A percentile compares a stretch with the other conserved stretches of the same genome.
Conservation (phyloP, 2,113 vertebrate genomes). For the Nibea albiflora region DNA sequence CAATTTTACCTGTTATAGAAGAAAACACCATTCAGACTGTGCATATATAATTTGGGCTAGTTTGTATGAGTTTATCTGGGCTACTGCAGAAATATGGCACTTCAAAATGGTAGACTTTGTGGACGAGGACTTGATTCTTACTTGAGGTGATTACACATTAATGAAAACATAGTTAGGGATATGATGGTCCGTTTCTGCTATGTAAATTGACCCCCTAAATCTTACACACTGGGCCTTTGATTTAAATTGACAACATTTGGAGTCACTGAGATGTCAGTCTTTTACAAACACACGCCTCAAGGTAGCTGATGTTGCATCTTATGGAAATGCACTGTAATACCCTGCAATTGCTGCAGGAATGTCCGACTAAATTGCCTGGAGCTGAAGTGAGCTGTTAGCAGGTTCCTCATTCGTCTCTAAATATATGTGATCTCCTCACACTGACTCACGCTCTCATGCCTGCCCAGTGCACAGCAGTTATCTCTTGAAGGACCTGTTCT, state of each 20-base stretch:
- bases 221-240: background rate
- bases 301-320: background rate
- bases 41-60: no score
- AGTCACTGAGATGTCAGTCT: background rate
- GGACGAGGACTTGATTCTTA: no score
- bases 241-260: background rate
- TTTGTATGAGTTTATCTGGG: no score
- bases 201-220: no score
- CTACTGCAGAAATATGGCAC: no score
- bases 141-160: no score
- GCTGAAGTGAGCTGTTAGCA: conserved; percentile 1
- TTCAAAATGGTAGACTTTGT: no score
- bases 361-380: background rate
- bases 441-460: conserved; percentile 3
- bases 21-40: no score
- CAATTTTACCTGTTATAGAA: no score
- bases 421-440: conserved; percentile 4
- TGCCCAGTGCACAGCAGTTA: background rate
- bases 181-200: no score
- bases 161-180: no score
- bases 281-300: background rate
- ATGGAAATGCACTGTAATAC: background rate
- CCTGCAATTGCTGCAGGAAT: background rate
- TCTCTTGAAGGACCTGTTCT: background rate
- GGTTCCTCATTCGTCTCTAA: conserved; percentile 9